phyloP scores from a whole-genome alignment of 2,888 invertebrate species.

The Beris morrisii region DNA sequence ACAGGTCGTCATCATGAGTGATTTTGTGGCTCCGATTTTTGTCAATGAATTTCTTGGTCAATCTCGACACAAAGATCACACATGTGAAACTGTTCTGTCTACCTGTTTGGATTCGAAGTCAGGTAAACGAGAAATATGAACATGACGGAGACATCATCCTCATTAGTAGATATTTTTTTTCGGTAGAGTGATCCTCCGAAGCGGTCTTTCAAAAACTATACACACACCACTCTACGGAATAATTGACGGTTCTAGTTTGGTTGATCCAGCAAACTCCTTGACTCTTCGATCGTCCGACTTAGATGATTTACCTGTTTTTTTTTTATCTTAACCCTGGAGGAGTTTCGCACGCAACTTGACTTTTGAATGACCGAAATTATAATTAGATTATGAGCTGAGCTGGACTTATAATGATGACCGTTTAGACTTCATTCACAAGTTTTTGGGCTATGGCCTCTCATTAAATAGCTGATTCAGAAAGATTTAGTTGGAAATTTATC shows the following conservation, averaged over 20 bases:
- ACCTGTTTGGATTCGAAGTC: slow-evolving; percentile 15
- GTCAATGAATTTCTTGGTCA: slow-evolving; percentile 19
- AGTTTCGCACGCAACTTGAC: slow-evolving; percentile 38
- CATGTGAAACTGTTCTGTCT: background rate
- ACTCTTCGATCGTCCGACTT: slow-evolving; percentile 15
- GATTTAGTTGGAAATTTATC: slow-evolving; percentile 33
- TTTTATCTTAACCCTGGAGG: slow-evolving; percentile 18
- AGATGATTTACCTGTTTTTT: slow-evolving; percentile 27
- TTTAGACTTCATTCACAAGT: slow-evolving; percentile 47
- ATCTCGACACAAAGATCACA: slow-evolving; percentile 5
- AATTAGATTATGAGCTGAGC: slow-evolving; percentile 55
- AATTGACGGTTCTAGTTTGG: slow-evolving; percentile 28
- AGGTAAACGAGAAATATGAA: slow-evolving; percentile 22
- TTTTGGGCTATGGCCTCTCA: slow-evolving; percentile 29
- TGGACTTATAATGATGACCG: slow-evolving; percentile 56
- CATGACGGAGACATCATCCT: slow-evolving; percentile 29
- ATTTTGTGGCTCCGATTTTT: slow-evolving; percentile 6
- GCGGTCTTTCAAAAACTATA: slow-evolving; percentile 26
- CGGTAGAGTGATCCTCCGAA: slow-evolving; percentile 25
- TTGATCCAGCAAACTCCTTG: slow-evolving; percentile 22
- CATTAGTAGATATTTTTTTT: slow-evolving; percentile 25
- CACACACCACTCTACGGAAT: slow-evolving; percentile 17
- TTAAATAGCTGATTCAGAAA: slow-evolving; percentile 31
- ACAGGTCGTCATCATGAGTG: too few species aligned
- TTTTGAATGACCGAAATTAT: slow-evolving; percentile 47